Conservation (phyloP, 2,888 invertebrate genomes). For the Platerodrilus igneus region DNA sequence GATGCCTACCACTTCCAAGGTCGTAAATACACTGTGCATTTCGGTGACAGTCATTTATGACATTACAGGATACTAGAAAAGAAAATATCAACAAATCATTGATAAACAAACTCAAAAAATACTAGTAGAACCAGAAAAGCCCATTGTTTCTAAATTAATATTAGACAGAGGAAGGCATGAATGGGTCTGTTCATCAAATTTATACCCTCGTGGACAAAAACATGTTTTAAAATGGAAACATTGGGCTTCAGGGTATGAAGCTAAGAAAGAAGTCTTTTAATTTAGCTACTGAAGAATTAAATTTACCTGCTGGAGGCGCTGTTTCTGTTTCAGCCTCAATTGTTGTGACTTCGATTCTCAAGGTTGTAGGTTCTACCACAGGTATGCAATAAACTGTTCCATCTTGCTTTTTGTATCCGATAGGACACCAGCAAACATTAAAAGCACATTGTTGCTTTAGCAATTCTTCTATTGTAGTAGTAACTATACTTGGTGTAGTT, state of each 20-base stretch:
- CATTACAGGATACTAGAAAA: constrained; percentile 66
- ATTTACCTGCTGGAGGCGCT: constrained; percentile 15
- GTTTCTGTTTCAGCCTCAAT: constrained; percentile 17
- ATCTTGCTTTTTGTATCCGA: constrained; percentile 47
- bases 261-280: constrained; percentile 4
- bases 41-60: constrained; percentile 72
- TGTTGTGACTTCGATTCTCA: constrained; percentile 2
- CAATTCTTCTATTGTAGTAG: constrained; percentile 20
- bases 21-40: constrained; percentile 73
- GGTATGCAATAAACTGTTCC: constrained; percentile 35
- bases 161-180: constrained; percentile 43
- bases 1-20: constrained; percentile 52
- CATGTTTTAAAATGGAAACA: constrained; percentile 47
- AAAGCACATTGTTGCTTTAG: constrained; percentile 43
- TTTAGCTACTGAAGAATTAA: neutral
- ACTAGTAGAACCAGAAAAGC: constrained; percentile 41
- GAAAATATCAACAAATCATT: neutral
- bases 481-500: constrained; percentile 18
- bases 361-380: constrained; percentile 18
- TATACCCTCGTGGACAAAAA: constrained; percentile 48
- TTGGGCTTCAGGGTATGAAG: constrained; percentile 33
- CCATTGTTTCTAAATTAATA: constrained; percentile 46
- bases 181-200: constrained; percentile 38
- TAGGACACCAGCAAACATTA: constrained; percentile 57
- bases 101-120: constrained; percentile 14